phyloP scores from a whole-genome alignment of 2,113 vertebrate species.

The Phrynocephalus versicolor region DNA sequence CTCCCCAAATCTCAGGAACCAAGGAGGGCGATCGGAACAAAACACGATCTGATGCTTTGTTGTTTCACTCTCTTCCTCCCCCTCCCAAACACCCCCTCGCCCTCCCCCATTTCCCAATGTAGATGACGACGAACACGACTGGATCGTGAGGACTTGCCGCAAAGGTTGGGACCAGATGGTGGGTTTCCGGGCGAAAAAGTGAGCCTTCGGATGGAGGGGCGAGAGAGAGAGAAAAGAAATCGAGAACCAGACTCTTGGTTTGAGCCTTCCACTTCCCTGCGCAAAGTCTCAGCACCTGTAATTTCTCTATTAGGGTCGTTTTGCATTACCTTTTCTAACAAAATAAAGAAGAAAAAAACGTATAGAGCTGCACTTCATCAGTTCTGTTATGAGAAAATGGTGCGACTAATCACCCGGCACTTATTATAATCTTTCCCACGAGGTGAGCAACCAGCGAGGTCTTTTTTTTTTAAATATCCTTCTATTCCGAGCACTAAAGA shows the following conservation, averaged over 20 bases:
- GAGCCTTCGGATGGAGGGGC: slow-evolving; percentile 24
- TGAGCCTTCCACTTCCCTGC: slow-evolving; percentile 4
- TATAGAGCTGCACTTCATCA: slow-evolving; percentile 64
- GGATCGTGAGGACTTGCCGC: slow-evolving; percentile 87
- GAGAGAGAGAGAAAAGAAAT: slow-evolving; percentile 24
- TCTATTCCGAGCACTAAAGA: slow-evolving; percentile 59
- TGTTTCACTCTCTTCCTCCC: neutral
- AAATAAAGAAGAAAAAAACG: slow-evolving; percentile 45
- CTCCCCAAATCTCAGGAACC: neutral
- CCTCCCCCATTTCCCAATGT: slow-evolving; percentile 25
- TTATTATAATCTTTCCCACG: slow-evolving; percentile 57
- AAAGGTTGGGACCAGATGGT: slow-evolving; percentile 76
- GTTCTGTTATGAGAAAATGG: slow-evolving; percentile 54
- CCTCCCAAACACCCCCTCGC: no score
- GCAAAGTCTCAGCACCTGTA: slow-evolving; percentile 38
- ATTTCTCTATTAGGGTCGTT: slow-evolving; percentile 59
- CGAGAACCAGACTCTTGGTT: slow-evolving; percentile 33
- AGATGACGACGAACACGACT: slow-evolving; percentile 89
- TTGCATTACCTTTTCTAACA: slow-evolving; percentile 62
- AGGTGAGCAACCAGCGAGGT: slow-evolving; percentile 48
- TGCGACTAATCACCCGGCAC: slow-evolving; percentile 43
- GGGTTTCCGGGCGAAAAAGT: slow-evolving; percentile 36
- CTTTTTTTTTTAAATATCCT: slow-evolving; percentile 37
- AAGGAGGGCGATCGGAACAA: neutral
- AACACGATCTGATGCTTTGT: neutral